Evolutionary conservation across 2,888 invertebrate genomes (phyloP).

Genomic region (Hydropsyche betteni): DNA sequence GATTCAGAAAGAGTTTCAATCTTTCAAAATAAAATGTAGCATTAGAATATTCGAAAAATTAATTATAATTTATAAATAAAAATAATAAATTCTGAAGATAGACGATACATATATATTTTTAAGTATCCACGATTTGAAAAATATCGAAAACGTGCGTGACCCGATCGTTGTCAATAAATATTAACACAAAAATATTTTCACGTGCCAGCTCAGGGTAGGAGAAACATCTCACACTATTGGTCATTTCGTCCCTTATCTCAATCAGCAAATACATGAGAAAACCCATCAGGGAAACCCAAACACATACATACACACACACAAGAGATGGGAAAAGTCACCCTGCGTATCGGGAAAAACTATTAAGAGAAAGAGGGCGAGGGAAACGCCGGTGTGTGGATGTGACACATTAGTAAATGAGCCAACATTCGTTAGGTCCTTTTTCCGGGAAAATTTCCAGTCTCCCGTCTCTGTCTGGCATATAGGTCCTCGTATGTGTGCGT

Average conservation of each 20-base stretch:
- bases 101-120: too few species aligned
- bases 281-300: conserved; percentile 42
- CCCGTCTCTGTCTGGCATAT: conserved; percentile 31
- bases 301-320: conserved; percentile 22
- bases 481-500: conserved; percentile 14
- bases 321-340: conserved; percentile 31
- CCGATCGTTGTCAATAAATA: conserved; percentile 19
- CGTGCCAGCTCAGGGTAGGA: background rate
- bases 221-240: conserved; percentile 33
- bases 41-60: too few species aligned
- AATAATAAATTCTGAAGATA: too few species aligned
- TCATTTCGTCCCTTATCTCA: conserved; percentile 43
- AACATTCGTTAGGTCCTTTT: conserved; percentile 63
- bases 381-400: conserved; percentile 62
- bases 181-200: conserved; percentile 27
- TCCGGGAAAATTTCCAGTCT: conserved; percentile 40
- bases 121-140: background rate
- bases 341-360: conserved; percentile 48
- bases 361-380: conserved; percentile 43
- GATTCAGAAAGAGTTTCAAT: too few species aligned
- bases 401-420: conserved; percentile 70
- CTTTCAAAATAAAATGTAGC: too few species aligned
- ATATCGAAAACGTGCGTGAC: background rate
- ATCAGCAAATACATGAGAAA: conserved; percentile 40
- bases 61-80: too few species aligned